Percentiles rank a stretch among this genome's conserved stretches.
Evolutionary conservation across 92 coral and sea anemone species (phyloP).

Genomic region (Desmophyllum pertusum): DNA sequence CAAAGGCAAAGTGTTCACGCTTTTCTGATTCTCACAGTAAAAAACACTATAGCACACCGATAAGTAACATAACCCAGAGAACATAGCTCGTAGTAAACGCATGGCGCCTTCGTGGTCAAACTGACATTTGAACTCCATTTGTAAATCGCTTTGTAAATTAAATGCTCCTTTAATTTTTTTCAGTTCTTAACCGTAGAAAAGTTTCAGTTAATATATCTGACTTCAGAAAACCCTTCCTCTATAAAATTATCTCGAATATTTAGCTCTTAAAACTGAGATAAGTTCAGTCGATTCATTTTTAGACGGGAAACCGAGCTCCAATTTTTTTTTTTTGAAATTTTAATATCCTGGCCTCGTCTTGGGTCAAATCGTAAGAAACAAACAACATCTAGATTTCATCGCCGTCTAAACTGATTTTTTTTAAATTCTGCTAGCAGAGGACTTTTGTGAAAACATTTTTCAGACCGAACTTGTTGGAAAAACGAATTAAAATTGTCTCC

Average conservation of each 20-base stretch:
- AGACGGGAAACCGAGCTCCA: background rate
- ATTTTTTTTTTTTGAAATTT: background rate
- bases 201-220: background rate
- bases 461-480: background rate
- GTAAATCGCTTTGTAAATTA: background rate
- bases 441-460: background rate
- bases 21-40: too few species aligned
- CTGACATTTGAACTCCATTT: background rate
- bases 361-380: background rate
- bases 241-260: background rate
- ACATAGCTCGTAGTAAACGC: background rate
- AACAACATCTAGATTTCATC: background rate
- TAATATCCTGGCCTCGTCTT: background rate
- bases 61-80: background rate
- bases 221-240: background rate
- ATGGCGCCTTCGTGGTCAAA: background rate
- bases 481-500: conserved; percentile 7
- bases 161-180: background rate
- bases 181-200: background rate
- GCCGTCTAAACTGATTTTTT: background rate
- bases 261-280: background rate
- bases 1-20: too few species aligned
- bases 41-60: background rate
- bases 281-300: background rate
- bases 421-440: background rate